phyloP scores from a whole-genome alignment of 2,888 invertebrate species.

The Nomada flava region DNA sequence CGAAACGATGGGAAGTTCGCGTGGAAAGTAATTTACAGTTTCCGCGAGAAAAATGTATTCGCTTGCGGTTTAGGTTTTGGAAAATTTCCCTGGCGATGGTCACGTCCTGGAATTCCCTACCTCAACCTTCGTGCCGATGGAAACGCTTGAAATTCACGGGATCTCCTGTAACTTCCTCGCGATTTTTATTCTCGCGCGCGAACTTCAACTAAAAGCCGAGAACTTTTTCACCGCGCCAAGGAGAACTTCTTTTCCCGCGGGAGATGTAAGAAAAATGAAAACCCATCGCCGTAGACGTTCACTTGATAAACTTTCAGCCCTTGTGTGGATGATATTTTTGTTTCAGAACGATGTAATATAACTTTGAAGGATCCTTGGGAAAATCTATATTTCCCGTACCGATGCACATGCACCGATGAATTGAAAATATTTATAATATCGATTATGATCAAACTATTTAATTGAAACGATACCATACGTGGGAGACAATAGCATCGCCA shows the following conservation, averaged over 20 bases:
- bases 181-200: conserved; percentile 34
- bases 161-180: conserved; percentile 16
- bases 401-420: too few relatives aligned
- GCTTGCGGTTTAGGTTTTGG: neutral
- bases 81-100: conserved; percentile 24
- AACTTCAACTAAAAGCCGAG: conserved; percentile 11
- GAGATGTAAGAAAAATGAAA: conserved; percentile 18
- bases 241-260: neutral
- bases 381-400: too few relatives aligned
- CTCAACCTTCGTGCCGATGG: neutral
- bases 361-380: too few relatives aligned
- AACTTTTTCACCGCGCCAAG: conserved; percentile 13
- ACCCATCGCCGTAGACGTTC: conserved; percentile 3
- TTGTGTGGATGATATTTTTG: too few relatives aligned
- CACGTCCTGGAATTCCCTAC: conserved; percentile 12
- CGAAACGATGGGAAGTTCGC: neutral
- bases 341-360: too few relatives aligned
- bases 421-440: too few relatives aligned
- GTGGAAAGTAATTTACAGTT: conserved; percentile 13
- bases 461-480: neutral
- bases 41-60: neutral
- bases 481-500: neutral
- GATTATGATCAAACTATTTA: neutral
- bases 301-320: neutral
- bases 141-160: conserved; percentile 30